A percentile compares a stretch with the other conserved stretches of the same genome.
Conservation (phyloP, 2,888 invertebrate genomes). For the Athripsodes cinereus region DNA sequence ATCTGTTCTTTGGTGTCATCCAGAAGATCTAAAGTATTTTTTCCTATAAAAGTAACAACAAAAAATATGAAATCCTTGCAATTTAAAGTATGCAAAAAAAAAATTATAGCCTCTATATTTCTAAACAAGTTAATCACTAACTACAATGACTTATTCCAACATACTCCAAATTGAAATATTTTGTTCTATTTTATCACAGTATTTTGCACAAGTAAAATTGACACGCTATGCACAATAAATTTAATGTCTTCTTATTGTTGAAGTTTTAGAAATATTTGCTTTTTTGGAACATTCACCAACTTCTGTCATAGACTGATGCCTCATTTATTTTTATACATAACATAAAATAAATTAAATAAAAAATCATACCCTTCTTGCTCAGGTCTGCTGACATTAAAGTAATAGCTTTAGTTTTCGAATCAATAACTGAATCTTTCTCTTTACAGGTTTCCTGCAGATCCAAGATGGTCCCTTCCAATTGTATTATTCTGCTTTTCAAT, state of each 20-base stretch:
- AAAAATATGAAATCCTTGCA: too few relatives aligned
- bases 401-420: constrained; percentile 72
- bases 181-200: too few relatives aligned
- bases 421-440: constrained; percentile 79
- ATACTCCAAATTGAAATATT: too few relatives aligned
- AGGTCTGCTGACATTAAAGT: constrained; percentile 70
- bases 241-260: neutral
- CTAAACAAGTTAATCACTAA: too few relatives aligned
- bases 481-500: constrained; percentile 61
- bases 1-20: constrained; percentile 78
- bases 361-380: constrained; percentile 50
- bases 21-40: constrained; percentile 63
- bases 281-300: too few relatives aligned
- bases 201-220: too few relatives aligned
- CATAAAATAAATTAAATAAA: neutral
- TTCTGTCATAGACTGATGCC: too few relatives aligned
- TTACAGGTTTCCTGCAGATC: constrained; percentile 78
- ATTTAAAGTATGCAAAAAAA: too few relatives aligned
- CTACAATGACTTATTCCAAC: too few relatives aligned
- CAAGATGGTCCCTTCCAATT: constrained; percentile 68
- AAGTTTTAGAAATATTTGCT: too few relatives aligned
- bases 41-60: constrained; percentile 39
- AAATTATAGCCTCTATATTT: too few relatives aligned
- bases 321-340: neutral
- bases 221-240: too few relatives aligned